Base-by-base conservation (phyloP, 2,888 invertebrate species). In the Volucella zonaria region DNA sequence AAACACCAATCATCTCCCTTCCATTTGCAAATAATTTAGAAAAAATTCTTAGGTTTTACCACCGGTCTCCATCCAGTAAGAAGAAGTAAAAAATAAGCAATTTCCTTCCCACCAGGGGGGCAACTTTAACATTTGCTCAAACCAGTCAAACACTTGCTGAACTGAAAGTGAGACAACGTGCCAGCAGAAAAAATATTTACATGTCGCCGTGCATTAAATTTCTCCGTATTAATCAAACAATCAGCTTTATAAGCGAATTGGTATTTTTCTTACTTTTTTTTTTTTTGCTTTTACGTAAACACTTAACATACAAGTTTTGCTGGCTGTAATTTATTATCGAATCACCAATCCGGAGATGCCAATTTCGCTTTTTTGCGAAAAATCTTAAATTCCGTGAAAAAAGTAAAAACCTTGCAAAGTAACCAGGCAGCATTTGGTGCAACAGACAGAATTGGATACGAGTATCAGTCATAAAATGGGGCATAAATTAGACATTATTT, bases 181-280 rank as follows among this genome's bases (percentile, higher is more conserved):
- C 23, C 15, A 45, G 12, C 14, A 43, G 8, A 14, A 56, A 23
- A 76, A 77, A 47, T 67, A 67, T 75, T 68, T 68, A 18, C 56
- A 64, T 43, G 47, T 47, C 52, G 45, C 66, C 47, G 73, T 73
- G 73, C 79, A 73, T 79, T 79, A 75, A 81, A 81, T 81, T 81
- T 81, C 80, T 75, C 75, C 51, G 31, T 47, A 51, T 11, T 64
- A 58, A 66, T 58, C 71, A 78, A 78, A 78, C 52, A 73, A 45
- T 18, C 15, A 3, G 6, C 49, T 15, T 75, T 58, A 43, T 58
- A 54, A 15, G 43, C 58, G 66, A 47, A 67, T 45, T 62, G 38
- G 49, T 49, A 59, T 54, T 59, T 23, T 52, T 31, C 18, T 18
- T 23, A 4, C 1, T 6, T 6, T 31, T 31, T 2, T 23, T 23